These are phyloP conservation scores for Dicerorhinus sumatrensis DNA, from an alignment of 2,113 vertebrate genomes.

Conservation along the genomic window DNA sequence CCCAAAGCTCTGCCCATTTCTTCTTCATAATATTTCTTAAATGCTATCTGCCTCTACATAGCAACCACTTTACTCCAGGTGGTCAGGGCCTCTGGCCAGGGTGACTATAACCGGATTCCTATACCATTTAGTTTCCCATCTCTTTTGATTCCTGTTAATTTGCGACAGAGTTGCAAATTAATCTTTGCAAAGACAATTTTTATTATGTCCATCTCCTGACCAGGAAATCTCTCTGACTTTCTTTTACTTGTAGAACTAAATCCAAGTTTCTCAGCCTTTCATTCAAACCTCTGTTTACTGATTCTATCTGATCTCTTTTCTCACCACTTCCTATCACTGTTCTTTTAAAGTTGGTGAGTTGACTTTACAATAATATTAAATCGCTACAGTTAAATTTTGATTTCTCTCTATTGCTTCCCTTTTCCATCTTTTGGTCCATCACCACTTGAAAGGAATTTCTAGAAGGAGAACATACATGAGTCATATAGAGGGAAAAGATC, in stretches of 20 bases:
- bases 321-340: neutral
- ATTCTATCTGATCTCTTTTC: neutral
- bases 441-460: constrained; percentile 48
- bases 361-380: neutral
- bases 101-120: neutral
- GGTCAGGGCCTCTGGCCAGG: neutral
- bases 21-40: constrained; percentile 34
- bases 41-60: neutral
- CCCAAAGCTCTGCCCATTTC: neutral
- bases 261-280: neutral
- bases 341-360: neutral
- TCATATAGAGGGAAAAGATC: neutral
- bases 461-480: neutral
- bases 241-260: constrained; percentile 37
- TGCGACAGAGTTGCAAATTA: neutral
- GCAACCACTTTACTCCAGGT: neutral
- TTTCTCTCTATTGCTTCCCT: neutral
- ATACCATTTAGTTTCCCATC: neutral
- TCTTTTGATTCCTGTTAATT: constrained; percentile 10
- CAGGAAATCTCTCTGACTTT: constrained; percentile 17
- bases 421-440: constrained; percentile 38
- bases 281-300: neutral
- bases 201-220: neutral
- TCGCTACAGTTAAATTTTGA: constrained; percentile 1
- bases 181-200: neutral